phyloP scores from a whole-genome alignment of 2,888 invertebrate genomes.

The Agriopis marginaria region DNA sequence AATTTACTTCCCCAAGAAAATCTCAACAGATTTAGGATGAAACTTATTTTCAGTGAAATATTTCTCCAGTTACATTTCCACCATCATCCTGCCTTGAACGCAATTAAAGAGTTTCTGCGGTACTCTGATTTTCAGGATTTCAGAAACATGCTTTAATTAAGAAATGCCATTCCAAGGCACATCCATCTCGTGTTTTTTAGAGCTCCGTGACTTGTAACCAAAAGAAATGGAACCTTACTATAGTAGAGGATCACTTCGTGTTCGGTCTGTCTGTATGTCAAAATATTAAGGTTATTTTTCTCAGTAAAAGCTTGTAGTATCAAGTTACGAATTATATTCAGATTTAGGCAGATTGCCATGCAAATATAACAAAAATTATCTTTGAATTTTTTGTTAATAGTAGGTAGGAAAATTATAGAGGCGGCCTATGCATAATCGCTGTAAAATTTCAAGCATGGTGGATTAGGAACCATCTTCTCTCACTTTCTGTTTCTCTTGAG shows the following conservation, averaged over 20 bases:
- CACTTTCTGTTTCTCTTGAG: too few species aligned
- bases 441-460: too few species aligned
- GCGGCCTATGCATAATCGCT: too few species aligned
- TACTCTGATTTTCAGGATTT: slow-evolving; percentile 16
- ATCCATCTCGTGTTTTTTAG: slow-evolving; percentile 9
- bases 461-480: too few species aligned
- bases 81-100: slow-evolving; percentile 7
- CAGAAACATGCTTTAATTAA: slow-evolving; percentile 29
- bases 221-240: neutral
- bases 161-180: slow-evolving; percentile 1
- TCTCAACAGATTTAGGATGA: slow-evolving; percentile 27
- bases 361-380: too few species aligned
- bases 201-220: neutral
- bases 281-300: neutral
- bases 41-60: slow-evolving; percentile 28
- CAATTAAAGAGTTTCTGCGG: slow-evolving; percentile 28
- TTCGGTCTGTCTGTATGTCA: neutral
- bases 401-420: too few species aligned
- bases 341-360: too few species aligned
- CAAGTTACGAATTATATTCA: too few species aligned
- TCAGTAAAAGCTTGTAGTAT: neutral
- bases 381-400: too few species aligned
- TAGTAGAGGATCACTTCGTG: neutral
- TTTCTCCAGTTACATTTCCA: slow-evolving; percentile 12
- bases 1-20: slow-evolving; percentile 17